Conservation (phyloP, 2,113 vertebrate species). For the Grammomys surdaster region DNA sequence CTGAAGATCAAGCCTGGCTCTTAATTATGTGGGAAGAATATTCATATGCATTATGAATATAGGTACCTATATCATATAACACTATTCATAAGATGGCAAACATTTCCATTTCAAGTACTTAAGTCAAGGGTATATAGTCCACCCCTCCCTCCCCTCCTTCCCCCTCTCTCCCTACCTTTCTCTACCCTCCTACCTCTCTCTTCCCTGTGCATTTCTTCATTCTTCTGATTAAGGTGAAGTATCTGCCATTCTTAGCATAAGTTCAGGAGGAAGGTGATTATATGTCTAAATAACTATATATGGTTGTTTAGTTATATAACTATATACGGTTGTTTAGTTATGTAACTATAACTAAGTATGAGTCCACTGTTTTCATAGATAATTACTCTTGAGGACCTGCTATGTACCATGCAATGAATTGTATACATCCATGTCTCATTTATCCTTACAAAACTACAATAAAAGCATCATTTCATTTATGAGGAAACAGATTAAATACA, state of each 20-base stretch:
- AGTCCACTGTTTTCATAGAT: background rate
- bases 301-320: too few species aligned
- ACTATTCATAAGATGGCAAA: background rate
- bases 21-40: slow-evolving; percentile 24
- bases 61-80: background rate
- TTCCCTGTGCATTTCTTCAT: too few species aligned
- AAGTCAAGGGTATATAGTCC: background rate
- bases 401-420: background rate
- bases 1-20: background rate
- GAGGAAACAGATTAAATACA: background rate
- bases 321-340: too few species aligned
- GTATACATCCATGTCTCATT: background rate
- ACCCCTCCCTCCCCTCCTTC: too few species aligned
- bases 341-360: background rate
- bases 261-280: too few species aligned
- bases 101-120: background rate
- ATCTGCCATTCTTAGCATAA: too few species aligned
- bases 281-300: too few species aligned
- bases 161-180: rapidly evolving
- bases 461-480: slow-evolving; percentile 31
- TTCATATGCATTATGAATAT: background rate
- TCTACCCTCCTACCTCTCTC: too few species aligned
- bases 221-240: too few species aligned
- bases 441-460: background rate
- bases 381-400: background rate